Percentiles rank a stretch among this genome's conserved stretches.
Conservation (phyloP, 2,888 invertebrate genomes). For the Rotaria sp. region DNA sequence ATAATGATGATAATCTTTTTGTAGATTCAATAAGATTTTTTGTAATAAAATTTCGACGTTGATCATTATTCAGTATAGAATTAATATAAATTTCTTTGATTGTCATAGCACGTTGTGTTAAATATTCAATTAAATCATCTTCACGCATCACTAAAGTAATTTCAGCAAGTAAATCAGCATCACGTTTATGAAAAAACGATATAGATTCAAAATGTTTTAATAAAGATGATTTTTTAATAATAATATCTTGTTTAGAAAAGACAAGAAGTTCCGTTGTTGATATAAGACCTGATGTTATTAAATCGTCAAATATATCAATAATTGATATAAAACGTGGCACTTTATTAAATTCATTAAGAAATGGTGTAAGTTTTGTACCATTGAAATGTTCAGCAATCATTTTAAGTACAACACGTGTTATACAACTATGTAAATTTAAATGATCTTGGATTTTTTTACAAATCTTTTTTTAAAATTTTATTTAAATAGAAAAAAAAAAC, state of each 20-base stretch:
- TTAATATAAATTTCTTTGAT: background rate
- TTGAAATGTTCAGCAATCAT: background rate
- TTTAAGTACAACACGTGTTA: background rate
- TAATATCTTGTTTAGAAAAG: background rate
- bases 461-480: background rate
- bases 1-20: background rate
- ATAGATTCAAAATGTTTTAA: background rate
- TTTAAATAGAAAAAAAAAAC: background rate
- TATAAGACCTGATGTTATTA: background rate
- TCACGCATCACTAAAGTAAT: background rate
- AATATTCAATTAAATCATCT: background rate
- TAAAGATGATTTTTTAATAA: background rate
- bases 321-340: background rate
- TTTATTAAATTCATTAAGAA: background rate
- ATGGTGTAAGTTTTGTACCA: background rate
- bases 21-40: background rate
- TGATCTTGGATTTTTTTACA: constrained; percentile 5
- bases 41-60: background rate
- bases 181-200: background rate
- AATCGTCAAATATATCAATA: background rate
- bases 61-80: background rate
- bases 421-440: background rate
- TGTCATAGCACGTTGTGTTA: background rate
- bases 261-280: background rate
- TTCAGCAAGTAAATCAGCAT: constrained; percentile 1